phyloP scores from a whole-genome alignment of 2,888 invertebrate genomes.

The Pyrrhosoma nymphula region DNA sequence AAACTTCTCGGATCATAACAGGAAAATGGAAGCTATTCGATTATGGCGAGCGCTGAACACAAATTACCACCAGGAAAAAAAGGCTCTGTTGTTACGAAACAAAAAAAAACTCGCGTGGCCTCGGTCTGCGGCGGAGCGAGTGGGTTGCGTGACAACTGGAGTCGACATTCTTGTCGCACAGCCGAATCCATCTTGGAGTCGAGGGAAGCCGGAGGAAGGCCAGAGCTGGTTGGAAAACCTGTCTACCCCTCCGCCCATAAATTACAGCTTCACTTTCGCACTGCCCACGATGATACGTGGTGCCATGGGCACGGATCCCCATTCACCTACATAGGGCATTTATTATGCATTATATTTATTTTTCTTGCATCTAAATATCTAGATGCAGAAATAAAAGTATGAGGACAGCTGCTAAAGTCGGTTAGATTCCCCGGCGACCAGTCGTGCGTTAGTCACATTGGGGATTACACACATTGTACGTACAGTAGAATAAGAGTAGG shows the following conservation, averaged over 20 bases:
- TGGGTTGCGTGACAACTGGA: slow-evolving; percentile 6
- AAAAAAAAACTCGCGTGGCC: background rate
- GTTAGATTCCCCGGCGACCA: no score
- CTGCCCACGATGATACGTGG: background rate
- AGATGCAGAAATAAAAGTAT: no score
- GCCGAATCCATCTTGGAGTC: background rate
- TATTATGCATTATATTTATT: background rate
- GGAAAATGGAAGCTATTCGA: background rate
- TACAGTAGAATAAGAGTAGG: no score
- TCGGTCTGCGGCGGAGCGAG: background rate
- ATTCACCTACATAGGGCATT: background rate
- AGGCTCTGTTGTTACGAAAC: background rate
- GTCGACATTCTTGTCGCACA: background rate
- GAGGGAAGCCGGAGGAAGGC: background rate
- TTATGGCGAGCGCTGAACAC: background rate
- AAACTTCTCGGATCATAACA: background rate
- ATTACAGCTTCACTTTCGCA: background rate
- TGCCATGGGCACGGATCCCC: background rate
- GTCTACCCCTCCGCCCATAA: slow-evolving; percentile 10
- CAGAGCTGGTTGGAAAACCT: background rate
- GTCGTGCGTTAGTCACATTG: no score
- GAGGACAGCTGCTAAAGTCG: no score
- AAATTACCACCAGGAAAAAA: background rate
- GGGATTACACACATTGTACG: no score
- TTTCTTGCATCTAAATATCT: no score